Evolutionary conservation across 2,797 vertebrate species (phyloP).

Genomic region (Sebastes itinus): DNA sequence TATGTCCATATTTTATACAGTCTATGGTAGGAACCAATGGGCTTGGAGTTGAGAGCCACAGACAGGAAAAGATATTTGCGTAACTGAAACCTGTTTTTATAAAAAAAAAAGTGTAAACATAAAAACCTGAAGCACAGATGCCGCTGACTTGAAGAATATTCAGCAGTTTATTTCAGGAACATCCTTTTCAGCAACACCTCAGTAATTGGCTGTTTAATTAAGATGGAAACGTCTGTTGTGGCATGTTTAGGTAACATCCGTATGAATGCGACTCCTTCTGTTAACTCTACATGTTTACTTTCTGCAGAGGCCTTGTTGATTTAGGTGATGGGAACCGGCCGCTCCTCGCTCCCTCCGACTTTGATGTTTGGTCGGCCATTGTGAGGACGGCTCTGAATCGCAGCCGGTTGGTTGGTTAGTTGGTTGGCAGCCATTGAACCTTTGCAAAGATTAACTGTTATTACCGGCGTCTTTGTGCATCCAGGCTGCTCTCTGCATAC

Average conservation of each 20-base stretch:
- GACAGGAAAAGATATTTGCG: not conserved
- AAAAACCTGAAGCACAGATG: not conserved
- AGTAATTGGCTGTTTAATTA: slow-evolving; percentile 18
- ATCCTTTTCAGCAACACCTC: not conserved
- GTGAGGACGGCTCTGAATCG: slow-evolving; percentile 49
- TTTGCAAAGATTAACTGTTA: slow-evolving; percentile 78
- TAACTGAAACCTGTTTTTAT: not conserved
- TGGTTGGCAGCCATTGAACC: slow-evolving; percentile 69
- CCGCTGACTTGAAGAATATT: not conserved
- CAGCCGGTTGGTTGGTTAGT: slow-evolving; percentile 27
- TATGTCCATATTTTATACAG: no score
- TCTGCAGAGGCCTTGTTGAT: slow-evolving; percentile 52
- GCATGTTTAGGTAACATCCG: not conserved
- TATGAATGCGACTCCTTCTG: not conserved
- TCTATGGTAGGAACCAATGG: no score
- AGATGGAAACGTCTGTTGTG: slow-evolving; percentile 17
- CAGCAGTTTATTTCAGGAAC: not conserved
- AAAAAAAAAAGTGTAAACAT: no score
- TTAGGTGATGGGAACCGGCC: slow-evolving; percentile 70
- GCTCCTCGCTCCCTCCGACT: slow-evolving; percentile 35
- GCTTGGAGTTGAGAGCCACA: not conserved
- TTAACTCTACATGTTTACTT: slow-evolving; percentile 38
- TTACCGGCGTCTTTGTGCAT: slow-evolving; percentile 67
- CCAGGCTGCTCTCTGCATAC: slow-evolving; percentile 71
- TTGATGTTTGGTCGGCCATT: slow-evolving; percentile 57